Percentiles rank a stretch among this genome's conserved stretches.
Conservation (phyloP, 2,888 invertebrate genomes). For the Dolichomitus sp. region DNA sequence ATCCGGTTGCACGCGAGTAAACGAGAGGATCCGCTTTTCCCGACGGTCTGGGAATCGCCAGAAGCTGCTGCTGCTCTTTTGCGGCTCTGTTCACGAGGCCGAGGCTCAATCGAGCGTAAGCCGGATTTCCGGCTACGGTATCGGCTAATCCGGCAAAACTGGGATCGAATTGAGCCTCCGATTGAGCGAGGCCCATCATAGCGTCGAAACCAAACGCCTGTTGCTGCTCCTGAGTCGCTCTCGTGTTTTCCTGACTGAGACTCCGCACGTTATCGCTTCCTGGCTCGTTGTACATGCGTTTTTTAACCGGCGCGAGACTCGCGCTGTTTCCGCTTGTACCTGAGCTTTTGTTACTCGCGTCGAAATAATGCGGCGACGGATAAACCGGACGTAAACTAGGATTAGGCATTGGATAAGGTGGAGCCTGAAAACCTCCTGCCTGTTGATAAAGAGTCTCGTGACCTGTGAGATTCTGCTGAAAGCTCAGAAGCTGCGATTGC, state of each 20-base stretch:
- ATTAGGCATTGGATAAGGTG: constrained; percentile 82
- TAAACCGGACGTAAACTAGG: constrained; percentile 81
- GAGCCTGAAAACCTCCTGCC: constrained; percentile 80
- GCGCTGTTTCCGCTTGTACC: constrained; percentile 68
- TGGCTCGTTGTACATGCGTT: constrained; percentile 82
- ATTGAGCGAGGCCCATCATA: constrained; percentile 79
- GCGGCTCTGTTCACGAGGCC: constrained; percentile 80
- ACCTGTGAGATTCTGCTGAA: constrained; percentile 80
- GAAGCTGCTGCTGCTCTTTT: constrained; percentile 81
- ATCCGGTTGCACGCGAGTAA: constrained; percentile 76
- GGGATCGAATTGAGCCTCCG: constrained; percentile 80
- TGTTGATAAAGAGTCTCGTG: constrained; percentile 82
- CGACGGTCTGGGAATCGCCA: constrained; percentile 82
- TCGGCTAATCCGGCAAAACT: constrained; percentile 80
- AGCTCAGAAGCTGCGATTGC: constrained; percentile 77
- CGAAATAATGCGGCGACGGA: constrained; percentile 82
- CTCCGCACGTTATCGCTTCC: constrained; percentile 71
- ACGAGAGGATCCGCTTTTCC: constrained; percentile 82
- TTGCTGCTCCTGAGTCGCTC: constrained; percentile 80
- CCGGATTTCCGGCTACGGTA: constrained; percentile 79
- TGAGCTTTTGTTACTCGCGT: constrained; percentile 76
- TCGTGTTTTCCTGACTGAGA: constrained; percentile 73
- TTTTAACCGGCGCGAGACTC: constrained; percentile 81
- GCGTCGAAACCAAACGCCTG: constrained; percentile 79
- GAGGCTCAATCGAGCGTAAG: constrained; percentile 81